Conservation (phyloP, 2,113 vertebrate genomes). For the Mobula hypostoma region DNA sequence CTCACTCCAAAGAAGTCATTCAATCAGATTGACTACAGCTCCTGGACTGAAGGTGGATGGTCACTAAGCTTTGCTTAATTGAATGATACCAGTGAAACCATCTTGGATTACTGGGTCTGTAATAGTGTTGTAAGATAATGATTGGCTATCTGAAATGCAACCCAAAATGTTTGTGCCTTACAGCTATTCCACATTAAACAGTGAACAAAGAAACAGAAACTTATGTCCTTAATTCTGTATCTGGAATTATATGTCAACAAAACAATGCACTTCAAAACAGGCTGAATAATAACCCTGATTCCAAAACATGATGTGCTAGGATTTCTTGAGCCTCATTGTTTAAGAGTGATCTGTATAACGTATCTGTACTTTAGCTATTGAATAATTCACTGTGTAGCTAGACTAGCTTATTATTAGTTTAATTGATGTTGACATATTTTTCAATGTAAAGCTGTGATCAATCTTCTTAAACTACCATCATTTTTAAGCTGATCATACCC, state of each 20-base stretch:
- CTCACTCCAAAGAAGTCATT: slow-evolving; percentile 11
- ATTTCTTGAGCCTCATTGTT: neutral
- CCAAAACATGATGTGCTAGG: neutral
- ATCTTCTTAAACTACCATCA: neutral
- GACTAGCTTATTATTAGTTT: neutral
- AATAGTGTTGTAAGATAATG: slow-evolving; percentile 19
- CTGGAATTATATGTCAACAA: neutral
- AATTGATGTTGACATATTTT: neutral
- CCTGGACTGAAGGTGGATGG: neutral
- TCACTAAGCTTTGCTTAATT: slow-evolving; percentile 40
- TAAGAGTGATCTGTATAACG: neutral
- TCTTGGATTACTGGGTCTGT: slow-evolving; percentile 35
- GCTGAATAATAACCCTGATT: neutral
- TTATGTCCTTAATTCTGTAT: neutral
- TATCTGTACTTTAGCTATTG: neutral
- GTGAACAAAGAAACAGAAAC: neutral
- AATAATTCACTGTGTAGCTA: neutral
- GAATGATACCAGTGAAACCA: slow-evolving; percentile 36
- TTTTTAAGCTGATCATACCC: neutral
- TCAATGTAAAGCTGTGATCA: neutral
- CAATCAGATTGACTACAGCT: slow-evolving; percentile 24
- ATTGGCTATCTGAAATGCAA: slow-evolving; percentile 14
- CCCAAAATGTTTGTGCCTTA: neutral
- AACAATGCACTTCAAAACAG: neutral
- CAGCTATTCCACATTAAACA: neutral